phyloP scores from a whole-genome alignment of 2,113 vertebrate genomes.

The Pangasianodon hypophthalmus region DNA sequence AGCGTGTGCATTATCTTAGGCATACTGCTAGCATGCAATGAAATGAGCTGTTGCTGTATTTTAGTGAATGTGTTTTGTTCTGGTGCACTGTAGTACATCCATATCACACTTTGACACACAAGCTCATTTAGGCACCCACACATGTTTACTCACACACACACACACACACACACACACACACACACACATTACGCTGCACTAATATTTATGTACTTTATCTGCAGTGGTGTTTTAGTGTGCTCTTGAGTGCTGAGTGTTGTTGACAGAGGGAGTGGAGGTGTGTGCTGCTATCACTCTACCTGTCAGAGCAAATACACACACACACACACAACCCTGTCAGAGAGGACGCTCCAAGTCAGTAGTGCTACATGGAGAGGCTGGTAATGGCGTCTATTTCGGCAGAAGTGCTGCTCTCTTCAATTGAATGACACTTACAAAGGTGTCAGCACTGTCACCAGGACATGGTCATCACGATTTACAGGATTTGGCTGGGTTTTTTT shows the following conservation, averaged over 20 bases:
- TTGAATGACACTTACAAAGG: constrained; percentile 83
- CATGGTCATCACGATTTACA: constrained; percentile 68
- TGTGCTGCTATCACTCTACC: constrained; percentile 54
- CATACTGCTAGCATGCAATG: neutral
- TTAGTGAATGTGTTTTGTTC: constrained; percentile 11
- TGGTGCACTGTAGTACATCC: neutral
- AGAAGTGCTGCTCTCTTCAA: constrained; percentile 78
- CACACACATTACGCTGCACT: constrained; percentile 40
- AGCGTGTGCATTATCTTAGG: neutral
- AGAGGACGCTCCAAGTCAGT: constrained; percentile 72
- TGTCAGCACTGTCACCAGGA: constrained; percentile 76
- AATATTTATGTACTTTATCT: constrained; percentile 58
- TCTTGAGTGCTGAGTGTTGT: constrained; percentile 55
- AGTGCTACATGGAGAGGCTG: constrained; percentile 82
- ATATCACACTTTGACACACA: constrained; percentile 15
- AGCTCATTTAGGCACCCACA: constrained; percentile 11
- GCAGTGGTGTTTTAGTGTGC: constrained; percentile 61
- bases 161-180: constrained; percentile 27
- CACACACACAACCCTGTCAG: constrained; percentile 61
- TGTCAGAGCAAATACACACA: constrained; percentile 60
- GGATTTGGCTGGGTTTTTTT: constrained; percentile 24
- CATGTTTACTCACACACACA: constrained; percentile 6
- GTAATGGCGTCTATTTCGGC: constrained; percentile 83
- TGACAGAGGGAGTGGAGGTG: constrained; percentile 55
- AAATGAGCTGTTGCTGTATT: neutral